A percentile compares a stretch with the other conserved stretches of the same genome.
Conservation (phyloP, 2,113 vertebrate genomes). For the Hiodon tergisus region DNA sequence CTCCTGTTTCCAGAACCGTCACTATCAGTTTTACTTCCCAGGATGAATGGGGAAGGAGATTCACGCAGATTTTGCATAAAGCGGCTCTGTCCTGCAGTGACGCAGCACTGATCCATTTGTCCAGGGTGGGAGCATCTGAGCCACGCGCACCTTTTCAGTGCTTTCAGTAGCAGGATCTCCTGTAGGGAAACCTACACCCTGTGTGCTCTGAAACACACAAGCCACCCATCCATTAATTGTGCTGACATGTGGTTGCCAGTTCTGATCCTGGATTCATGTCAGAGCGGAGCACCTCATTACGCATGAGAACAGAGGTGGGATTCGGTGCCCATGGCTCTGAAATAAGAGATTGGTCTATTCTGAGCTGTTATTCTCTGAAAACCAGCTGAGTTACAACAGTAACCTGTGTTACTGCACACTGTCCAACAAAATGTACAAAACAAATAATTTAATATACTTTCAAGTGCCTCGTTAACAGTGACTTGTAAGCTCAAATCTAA, state of each 20-base stretch:
- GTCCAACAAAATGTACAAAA: not conserved
- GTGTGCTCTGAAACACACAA: no score
- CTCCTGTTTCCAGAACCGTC: constrained; percentile 13
- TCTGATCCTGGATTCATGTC: not conserved
- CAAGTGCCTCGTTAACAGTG: no score
- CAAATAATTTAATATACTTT: no score
- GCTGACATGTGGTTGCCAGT: no score
- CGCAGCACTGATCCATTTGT: not conserved
- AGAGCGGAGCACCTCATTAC: not conserved
- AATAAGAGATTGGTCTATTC: constrained; percentile 58
- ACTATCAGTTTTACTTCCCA: not conserved
- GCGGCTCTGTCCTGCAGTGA: not conserved
- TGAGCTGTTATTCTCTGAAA: constrained; percentile 45
- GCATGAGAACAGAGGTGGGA: constrained; percentile 17
- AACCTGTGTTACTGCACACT: constrained; percentile 1
- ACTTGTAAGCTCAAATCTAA: no score
- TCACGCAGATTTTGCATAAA: not conserved
- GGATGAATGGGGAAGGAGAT: not conserved
- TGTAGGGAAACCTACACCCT: no score
- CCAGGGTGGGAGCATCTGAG: not conserved
- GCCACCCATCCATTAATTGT: no score
- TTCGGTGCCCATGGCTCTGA: constrained; percentile 44
- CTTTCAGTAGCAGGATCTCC: no score
- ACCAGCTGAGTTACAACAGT: constrained; percentile 5
- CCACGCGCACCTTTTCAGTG: not conserved